Percentiles rank a stretch among this genome's conserved stretches.
Conservation (phyloP, 1,140 invertebrate genomes). For the Trichomalopsis sarcophagae region DNA sequence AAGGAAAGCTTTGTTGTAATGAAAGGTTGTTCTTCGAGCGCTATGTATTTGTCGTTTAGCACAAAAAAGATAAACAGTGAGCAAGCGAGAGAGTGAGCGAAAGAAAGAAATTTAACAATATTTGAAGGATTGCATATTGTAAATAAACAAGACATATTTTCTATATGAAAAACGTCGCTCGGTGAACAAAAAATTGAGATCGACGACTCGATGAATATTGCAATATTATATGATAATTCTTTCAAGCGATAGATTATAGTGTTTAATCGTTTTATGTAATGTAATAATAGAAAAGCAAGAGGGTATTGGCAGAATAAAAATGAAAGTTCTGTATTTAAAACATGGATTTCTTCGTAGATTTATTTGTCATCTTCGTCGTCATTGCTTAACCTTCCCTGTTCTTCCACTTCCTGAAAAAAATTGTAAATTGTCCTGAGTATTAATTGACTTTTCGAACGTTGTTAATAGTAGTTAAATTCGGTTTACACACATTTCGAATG, state of each 20-base stretch:
- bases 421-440: slow-evolving; percentile 16
- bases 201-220: slow-evolving; percentile 73
- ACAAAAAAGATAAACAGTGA: slow-evolving; percentile 62
- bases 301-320: slow-evolving; percentile 74
- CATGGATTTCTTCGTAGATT: slow-evolving; percentile 14
- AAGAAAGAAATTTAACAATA: slow-evolving; percentile 66
- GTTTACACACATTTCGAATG: slow-evolving; percentile 61
- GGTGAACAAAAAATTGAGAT: slow-evolving; percentile 61
- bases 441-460: slow-evolving; percentile 8
- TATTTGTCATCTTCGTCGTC: background rate
- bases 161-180: slow-evolving; percentile 74
- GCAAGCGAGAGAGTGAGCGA: slow-evolving; percentile 44
- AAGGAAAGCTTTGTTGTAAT: slow-evolving; percentile 45
- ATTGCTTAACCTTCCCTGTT: slow-evolving; percentile 57
- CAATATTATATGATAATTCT: slow-evolving; percentile 76
- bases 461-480: slow-evolving; percentile 3
- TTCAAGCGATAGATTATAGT: slow-evolving; percentile 74
- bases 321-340: slow-evolving; percentile 74
- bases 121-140: slow-evolving; percentile 74
- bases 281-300: slow-evolving; percentile 72
- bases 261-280: slow-evolving; percentile 76
- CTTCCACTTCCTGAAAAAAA: slow-evolving; percentile 67
- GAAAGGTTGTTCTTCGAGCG: slow-evolving; percentile 56
- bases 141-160: slow-evolving; percentile 76
- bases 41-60: slow-evolving; percentile 71